Evolutionary conservation across 2,888 invertebrate species (phyloP), one percentile per base, ranked within the genome.

Genomic region (Mylabris sibirica): DNA sequence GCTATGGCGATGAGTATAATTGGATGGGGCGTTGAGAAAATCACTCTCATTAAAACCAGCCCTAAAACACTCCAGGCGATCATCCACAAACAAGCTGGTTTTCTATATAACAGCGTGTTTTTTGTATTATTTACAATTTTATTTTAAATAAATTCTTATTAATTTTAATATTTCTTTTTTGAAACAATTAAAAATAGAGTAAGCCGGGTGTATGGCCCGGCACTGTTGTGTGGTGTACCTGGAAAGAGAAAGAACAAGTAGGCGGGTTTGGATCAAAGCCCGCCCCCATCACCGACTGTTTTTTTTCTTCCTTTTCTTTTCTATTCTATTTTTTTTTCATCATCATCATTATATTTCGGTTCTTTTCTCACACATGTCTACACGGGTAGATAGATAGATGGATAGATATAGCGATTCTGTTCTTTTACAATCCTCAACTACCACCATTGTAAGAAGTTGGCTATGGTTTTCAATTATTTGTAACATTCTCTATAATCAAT

Each of bases 11-110:
- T 79, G 79, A 79, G 30, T 30, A 79, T 80, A 79, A 80, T 80
- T 80, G 79, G 79, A 78, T 78, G 76, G 79, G 78, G 79, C 77
- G 80, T 79, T 79, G 79, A 77, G 80, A 80, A 78, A 77, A 77
- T 79, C 78, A 78, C 77, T 77, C 24, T 26, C 26, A 57, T 57
- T 11, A 72, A 76, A 78, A 78, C 79, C 78, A 75, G 79, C 77
- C 77, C 74, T 72, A 75, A 75, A 75, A 75, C 79, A 57, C 57
- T 26, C 60, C 64, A 62, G 66, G 59, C 64, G 57, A 69, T 65
- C 59, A 38, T 64, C 53, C 30, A 59, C 38, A 53, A 63, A 59
- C 26, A 30, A 30, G 30, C 30, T 34, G 57, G 34, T 26, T 59
- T 59, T 64, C 49, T 59, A 57, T 30, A 30, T n/a, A 41, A 41